phyloP scores from a whole-genome alignment of 1,140 invertebrate species.

The Drosophila seguyi region DNA sequence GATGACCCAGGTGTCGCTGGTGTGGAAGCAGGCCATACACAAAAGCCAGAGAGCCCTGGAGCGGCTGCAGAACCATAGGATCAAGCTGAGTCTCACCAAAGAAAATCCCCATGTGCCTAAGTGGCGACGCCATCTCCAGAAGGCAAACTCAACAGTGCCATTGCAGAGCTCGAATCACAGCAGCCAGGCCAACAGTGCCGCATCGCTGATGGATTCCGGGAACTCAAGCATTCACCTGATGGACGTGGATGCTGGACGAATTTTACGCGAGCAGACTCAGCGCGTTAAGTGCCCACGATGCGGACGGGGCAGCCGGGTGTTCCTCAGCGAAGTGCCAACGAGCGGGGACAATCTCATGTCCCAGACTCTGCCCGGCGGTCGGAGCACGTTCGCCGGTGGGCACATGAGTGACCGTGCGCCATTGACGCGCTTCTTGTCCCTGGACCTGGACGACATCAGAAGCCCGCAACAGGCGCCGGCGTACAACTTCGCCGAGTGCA shows the following conservation, averaged over 20 bases:
- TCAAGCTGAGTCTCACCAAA: slow-evolving; percentile 63
- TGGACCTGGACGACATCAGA: slow-evolving; percentile 52
- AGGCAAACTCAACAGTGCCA: slow-evolving; percentile 59
- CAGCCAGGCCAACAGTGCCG: slow-evolving; percentile 24
- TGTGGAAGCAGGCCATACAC: slow-evolving; percentile 54
- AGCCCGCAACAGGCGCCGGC: neutral
- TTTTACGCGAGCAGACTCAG: slow-evolving; percentile 57
- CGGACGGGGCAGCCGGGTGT: slow-evolving; percentile 60
- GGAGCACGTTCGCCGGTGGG: slow-evolving; percentile 1
- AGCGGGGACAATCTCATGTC: slow-evolving; percentile 23
- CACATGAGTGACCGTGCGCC: neutral
- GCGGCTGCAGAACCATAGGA: slow-evolving; percentile 61
- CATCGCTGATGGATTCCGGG: slow-evolving; percentile 19
- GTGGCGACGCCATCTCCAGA: slow-evolving; percentile 22
- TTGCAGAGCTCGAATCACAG: slow-evolving; percentile 65
- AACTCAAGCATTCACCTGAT: slow-evolving; percentile 31
- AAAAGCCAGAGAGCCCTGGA: slow-evolving; percentile 38
- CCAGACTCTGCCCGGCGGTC: slow-evolving; percentile 53
- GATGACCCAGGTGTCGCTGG: slow-evolving; percentile 61
- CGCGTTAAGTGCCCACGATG: slow-evolving; percentile 72
- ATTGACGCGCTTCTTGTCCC: slow-evolving; percentile 54
- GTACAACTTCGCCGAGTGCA: slow-evolving; percentile 63
- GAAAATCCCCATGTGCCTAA: slow-evolving; percentile 57
- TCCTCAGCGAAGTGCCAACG: slow-evolving; percentile 27
- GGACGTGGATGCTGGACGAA: slow-evolving; percentile 39